Percentiles rank a stretch among this genome's conserved stretches.
Conservation (phyloP, 2,888 invertebrate genomes). For the Choreutis nemorana region DNA sequence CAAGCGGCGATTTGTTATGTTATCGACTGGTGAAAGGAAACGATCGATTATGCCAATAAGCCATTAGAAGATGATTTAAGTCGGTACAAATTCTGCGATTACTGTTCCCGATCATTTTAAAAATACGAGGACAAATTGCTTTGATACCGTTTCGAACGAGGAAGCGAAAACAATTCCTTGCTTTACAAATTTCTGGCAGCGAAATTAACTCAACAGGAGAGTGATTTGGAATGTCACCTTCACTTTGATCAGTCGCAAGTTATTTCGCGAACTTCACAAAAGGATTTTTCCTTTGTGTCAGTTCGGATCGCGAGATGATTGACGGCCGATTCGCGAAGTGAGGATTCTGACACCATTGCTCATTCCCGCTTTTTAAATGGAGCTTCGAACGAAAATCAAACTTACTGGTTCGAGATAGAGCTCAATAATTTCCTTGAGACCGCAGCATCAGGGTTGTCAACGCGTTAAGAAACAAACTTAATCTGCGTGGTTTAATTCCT, state of each 20-base stretch:
- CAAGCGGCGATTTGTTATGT: too few species aligned
- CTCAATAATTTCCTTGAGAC: constrained; percentile 6
- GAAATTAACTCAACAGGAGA: constrained; percentile 54
- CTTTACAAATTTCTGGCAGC: constrained; percentile 29
- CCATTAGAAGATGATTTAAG: too few species aligned
- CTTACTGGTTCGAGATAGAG: constrained; percentile 10
- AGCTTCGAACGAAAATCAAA: constrained; percentile 9
- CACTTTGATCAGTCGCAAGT: constrained; percentile 54
- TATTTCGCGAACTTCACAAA: constrained; percentile 35
- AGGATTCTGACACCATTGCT: constrained; percentile 8
- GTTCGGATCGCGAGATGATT: constrained; percentile 52
- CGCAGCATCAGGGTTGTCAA: constrained; percentile 14
- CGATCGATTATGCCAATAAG: too few species aligned
- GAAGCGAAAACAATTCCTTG: too few species aligned
- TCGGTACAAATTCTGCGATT: too few species aligned
- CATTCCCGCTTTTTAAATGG: constrained; percentile 1
- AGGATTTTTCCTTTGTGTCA: constrained; percentile 62
- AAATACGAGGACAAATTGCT: too few species aligned
- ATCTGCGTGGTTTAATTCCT: background rate
- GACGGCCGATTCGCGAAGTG: constrained; percentile 52
- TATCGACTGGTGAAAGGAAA: too few species aligned
- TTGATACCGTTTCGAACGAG: too few species aligned
- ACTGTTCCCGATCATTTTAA: too few species aligned
- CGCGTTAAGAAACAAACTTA: constrained; percentile 14
- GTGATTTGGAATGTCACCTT: constrained; percentile 38